A percentile compares a stretch with the other conserved stretches of the same genome.
These are phyloP conservation scores for Pangasius mekongensis DNA, from an alignment of 2,797 vertebrate species.

Conservation along the genomic window DNA sequence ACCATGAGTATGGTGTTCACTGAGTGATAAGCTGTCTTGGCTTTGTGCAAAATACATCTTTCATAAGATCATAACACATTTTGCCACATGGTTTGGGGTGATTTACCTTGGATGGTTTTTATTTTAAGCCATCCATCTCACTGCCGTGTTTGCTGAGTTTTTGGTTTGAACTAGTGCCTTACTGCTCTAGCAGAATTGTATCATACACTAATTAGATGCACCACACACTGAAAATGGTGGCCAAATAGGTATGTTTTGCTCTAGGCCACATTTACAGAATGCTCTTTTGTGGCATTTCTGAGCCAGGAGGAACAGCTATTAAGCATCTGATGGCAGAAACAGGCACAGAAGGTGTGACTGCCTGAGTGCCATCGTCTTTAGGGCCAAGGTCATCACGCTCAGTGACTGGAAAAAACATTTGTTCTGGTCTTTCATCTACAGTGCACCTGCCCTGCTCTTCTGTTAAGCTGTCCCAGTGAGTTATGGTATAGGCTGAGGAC, in stretches of 20 bases:
- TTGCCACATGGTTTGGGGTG: background rate
- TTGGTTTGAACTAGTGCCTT: too few relatives aligned
- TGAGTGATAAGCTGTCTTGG: background rate
- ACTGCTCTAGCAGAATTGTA: too few relatives aligned
- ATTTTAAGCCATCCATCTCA: background rate
- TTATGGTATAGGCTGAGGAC: constrained; percentile 74
- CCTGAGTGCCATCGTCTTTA: constrained; percentile 80
- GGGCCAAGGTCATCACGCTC: constrained; percentile 72
- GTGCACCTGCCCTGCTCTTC: constrained; percentile 75
- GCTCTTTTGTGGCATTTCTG: constrained; percentile 25
- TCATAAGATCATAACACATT: background rate
- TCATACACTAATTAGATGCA: too few relatives aligned
- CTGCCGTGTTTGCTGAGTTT: background rate
- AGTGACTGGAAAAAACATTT: constrained; percentile 80
- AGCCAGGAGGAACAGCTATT: constrained; percentile 40
- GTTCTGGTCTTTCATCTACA: constrained; percentile 88
- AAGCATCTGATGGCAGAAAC: constrained; percentile 85
- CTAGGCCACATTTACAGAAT: background rate
- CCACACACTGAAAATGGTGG: too few relatives aligned
- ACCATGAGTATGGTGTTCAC: background rate
- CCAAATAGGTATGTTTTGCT: background rate
- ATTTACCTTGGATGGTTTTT: background rate
- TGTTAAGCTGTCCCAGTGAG: constrained; percentile 79
- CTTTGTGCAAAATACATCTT: background rate
- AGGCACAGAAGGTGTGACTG: constrained; percentile 75